Base-by-base conservation (phyloP, 2,888 invertebrate genomes). In the Agrypnus murinus region DNA sequence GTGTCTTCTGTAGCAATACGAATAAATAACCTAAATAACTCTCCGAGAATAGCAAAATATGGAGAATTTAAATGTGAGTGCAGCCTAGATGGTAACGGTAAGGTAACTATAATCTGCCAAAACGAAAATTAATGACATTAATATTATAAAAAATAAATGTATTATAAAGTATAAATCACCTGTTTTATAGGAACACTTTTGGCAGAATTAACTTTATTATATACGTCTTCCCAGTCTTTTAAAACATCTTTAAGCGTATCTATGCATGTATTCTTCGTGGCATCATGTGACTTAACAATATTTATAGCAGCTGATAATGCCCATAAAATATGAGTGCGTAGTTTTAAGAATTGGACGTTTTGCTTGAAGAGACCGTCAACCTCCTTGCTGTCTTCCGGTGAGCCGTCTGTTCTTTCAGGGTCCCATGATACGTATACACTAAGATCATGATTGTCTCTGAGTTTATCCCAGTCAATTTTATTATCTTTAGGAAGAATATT, bases 391-490 rank as follows among this genome's bases (percentile, higher is more conserved):
- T 83, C 50, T 79, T 81, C 79, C 79, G 86, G 14, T 81, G 79
- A 6, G 77, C 81, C 2, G 79, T 81, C 74, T 84, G 87, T 65
- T 77, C 84, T 65, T 80, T 85, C 87, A 0, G 92, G 91, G 78
- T 94, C 92, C 91, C 91, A 94, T 76, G 89, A 89, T 8, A 91
- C 87, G 79, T 92, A 90, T 6, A 93, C 92, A 71, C 88, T 87
- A 25, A 94, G 86, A 84, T 96, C 95, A 45, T 95, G 89, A 86
- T 95, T 95, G 86, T 95, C 95, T 55, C 89, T 85, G 60, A 92
- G 83, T 55, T 87, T 85, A 65, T 88, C 87, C 89, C 90, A 92
- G 59, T 87, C 85, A 62, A 90, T 89, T 53, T 88, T 87, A 82
- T 90, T 89, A 68, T 89, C 88, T 63, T 87, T 87, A 0, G 90